Base-by-base conservation (phyloP, 2,888 invertebrate species). In the Amiota minor region DNA sequence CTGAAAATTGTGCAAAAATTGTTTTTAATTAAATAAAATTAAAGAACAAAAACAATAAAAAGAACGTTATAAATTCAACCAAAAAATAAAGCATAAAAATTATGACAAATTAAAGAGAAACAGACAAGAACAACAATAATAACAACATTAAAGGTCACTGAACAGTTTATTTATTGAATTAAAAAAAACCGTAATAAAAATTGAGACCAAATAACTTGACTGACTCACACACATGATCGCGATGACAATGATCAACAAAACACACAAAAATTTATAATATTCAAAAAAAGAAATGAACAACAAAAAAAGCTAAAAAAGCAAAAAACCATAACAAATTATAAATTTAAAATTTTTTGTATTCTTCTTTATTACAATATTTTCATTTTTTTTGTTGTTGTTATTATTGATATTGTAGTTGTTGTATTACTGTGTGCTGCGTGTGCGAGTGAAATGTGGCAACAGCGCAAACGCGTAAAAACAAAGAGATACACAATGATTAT, bases 401-500 rank as follows among this genome's bases (percentile, higher is more conserved):
- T 49, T 49, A 46, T 47, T 65, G 68, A 69, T 53, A 45, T 56
- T 53, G 56, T 68, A 16, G 86, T 84, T 86, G 80, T 56, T 56
- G 16, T 11, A 56, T 16, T 20, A 56, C 80, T 81, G 79, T 74
- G n/a, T n/a, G n/a, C n/a, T n/a, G n/a, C 56, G 62, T 68, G 72
- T 79, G 75, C 74, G 70, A 71, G 79, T 83, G 83, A 83, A 83
- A 82, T 86, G 82, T 78, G 83, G 83, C 83, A 83, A 86, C 83
- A 73, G 65, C 77, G 83, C 81, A 68, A 23, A 11, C n/a, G 65
- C 23, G 23, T 23, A 23, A 23, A 65, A 18, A 35, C 11, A 62
- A 62, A 35, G n/a, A 62, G 23, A 62, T 56, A 56, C 9, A 56
- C 12, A 2, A 23, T 23, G 23, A 23, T 23, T 1, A 23, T 23